Evolutionary conservation across 2,113 vertebrate species (phyloP).

Genomic region (Progne subis): DNA sequence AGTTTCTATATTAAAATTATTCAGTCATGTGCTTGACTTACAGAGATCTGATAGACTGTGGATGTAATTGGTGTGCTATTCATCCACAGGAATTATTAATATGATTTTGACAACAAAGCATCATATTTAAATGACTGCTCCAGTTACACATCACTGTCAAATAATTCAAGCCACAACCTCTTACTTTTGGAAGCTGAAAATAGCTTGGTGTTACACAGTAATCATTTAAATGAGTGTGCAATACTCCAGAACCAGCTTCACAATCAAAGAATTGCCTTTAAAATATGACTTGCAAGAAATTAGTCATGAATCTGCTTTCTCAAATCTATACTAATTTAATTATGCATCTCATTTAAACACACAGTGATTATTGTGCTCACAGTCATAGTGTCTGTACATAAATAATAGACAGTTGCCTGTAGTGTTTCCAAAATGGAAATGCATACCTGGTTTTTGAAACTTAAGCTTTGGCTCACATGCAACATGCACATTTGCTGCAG

Average conservation of each 20-base stretch:
- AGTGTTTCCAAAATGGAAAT: not conserved
- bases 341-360: not conserved
- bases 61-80: slow-evolving; percentile 27
- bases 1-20: slow-evolving; percentile 30
- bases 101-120: slow-evolving; percentile 1
- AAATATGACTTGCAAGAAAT: not conserved
- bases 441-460: not conserved
- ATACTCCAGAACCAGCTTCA: not conserved
- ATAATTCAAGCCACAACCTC: not conserved
- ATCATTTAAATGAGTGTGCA: not conserved
- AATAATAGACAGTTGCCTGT: not conserved
- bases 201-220: not conserved
- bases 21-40: slow-evolving; percentile 49
- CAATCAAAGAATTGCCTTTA: not conserved
- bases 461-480: not conserved
- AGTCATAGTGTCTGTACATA: not conserved
- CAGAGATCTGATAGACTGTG: slow-evolving; percentile 17
- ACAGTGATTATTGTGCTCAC: not conserved
- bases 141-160: slow-evolving; percentile 9
- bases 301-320: not conserved
- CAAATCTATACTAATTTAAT: not conserved
- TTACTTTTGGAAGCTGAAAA: slow-evolving; percentile 14
- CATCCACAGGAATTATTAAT: slow-evolving; percentile 40
- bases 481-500: not conserved
- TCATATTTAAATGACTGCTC: slow-evolving; percentile 25